Evolutionary conservation across 2,797 vertebrate genomes (phyloP).

Genomic region (Acridotheres tristis): DNA sequence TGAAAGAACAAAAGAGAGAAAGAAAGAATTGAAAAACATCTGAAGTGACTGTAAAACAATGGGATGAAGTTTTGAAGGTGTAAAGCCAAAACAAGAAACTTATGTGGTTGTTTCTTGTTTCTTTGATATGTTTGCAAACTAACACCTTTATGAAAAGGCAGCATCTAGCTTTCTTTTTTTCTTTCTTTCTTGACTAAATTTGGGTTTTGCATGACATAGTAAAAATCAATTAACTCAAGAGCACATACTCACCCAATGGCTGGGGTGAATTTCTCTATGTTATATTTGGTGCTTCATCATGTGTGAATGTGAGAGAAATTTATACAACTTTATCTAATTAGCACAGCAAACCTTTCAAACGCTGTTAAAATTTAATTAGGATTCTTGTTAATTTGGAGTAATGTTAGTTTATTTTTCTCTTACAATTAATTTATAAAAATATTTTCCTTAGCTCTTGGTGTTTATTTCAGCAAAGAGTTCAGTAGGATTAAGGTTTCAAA

Average conservation of each 20-base stretch:
- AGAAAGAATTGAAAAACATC: neutral
- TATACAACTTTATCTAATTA: neutral
- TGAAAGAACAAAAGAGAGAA: rapidly evolving
- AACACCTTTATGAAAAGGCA: neutral
- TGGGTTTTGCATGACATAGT: neutral
- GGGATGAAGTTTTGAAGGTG: neutral
- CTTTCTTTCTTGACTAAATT: neutral
- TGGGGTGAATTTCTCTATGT: neutral
- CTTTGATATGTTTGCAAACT: neutral
- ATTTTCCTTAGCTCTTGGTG: neutral
- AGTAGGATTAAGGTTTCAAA: neutral
- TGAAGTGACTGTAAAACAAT: neutral
- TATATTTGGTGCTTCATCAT: neutral
- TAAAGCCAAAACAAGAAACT: neutral
- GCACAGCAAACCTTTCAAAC: neutral
- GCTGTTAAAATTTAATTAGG: neutral
- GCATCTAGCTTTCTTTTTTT: no score
- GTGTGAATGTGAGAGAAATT: neutral
- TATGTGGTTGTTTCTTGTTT: neutral
- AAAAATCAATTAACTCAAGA: neutral
- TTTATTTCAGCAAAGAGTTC: neutral
- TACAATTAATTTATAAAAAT: neutral
- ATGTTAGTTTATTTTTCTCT: neutral
- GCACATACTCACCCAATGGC: neutral
- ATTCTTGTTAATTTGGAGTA: neutral